A percentile compares a stretch with the other conserved stretches of the same genome.
These are phyloP conservation scores for Kryphioiulus occultus DNA, from an alignment of 2,888 invertebrate species.

Conservation along the genomic window DNA sequence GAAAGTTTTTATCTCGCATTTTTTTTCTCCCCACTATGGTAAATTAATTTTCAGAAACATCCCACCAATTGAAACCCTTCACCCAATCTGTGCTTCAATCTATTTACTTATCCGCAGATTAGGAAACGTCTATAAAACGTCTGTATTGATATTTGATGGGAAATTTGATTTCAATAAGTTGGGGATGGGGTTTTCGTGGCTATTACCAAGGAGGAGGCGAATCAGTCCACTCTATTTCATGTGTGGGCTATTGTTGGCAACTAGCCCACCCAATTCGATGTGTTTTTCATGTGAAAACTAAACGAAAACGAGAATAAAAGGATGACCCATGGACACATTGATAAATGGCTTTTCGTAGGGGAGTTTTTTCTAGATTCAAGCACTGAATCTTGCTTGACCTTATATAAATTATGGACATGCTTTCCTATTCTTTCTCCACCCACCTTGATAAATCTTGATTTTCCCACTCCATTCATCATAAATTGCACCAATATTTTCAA, in stretches of 20 bases:
- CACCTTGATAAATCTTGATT: conserved; percentile 7
- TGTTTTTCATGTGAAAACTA: neutral
- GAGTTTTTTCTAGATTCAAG: neutral
- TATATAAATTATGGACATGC: neutral
- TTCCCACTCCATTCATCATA: neutral
- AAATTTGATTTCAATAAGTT: neutral
- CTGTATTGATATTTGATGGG: neutral
- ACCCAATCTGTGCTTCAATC: neutral
- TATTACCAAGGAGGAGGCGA: neutral
- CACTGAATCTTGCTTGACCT: neutral
- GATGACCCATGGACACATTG: neutral
- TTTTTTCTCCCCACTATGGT: neutral
- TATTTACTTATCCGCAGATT: conserved; percentile 16
- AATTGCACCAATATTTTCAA: neutral
- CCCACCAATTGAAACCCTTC: neutral
- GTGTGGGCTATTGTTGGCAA: no score
- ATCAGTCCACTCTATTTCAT: no score
- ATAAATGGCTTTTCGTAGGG: neutral
- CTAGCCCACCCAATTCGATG: neutral
- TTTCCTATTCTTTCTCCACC: neutral
- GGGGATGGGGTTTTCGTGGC: neutral
- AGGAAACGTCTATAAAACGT: neutral
- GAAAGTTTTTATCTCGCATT: neutral
- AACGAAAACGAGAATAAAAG: neutral
- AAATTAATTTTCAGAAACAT: conserved; percentile 1